These are phyloP conservation scores for Sterna hirundo DNA, from an alignment of 2,113 vertebrate species.

Conservation along the genomic window DNA sequence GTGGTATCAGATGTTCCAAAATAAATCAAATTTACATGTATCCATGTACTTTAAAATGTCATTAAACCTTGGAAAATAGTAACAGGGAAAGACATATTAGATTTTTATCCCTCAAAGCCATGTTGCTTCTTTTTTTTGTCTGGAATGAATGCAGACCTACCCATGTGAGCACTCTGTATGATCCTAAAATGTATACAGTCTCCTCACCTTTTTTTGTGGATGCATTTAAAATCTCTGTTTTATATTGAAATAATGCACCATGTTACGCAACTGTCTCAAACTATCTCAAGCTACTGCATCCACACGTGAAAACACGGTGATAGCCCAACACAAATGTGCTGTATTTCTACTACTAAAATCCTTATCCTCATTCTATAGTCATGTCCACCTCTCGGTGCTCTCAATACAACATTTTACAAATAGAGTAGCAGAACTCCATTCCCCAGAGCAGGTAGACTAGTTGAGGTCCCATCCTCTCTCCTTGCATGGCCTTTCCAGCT, in stretches of 20 bases:
- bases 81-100: not conserved
- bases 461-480: not conserved
- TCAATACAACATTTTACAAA: not conserved
- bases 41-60: not conserved
- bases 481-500: not conserved
- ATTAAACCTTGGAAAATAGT: not conserved
- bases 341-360: not conserved
- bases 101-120: not conserved
- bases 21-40: not conserved
- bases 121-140: not conserved
- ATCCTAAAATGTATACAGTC: not conserved
- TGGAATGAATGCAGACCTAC: not conserved
- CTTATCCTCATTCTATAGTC: not conserved
- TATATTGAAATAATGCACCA: not conserved
- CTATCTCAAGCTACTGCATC: not conserved
- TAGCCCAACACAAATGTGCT: rapidly evolving
- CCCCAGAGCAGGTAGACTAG: not conserved
- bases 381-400: not conserved
- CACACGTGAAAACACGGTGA: not conserved
- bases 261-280: not conserved
- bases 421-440: not conserved
- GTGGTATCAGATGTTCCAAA: not conserved
- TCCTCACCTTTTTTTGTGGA: not conserved
- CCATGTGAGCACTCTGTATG: not conserved
- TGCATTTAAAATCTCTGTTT: not conserved